Evolutionary conservation across 2,113 vertebrate species (phyloP), one percentile per base, ranked within the genome.

Genomic region (Indri indri): DNA sequence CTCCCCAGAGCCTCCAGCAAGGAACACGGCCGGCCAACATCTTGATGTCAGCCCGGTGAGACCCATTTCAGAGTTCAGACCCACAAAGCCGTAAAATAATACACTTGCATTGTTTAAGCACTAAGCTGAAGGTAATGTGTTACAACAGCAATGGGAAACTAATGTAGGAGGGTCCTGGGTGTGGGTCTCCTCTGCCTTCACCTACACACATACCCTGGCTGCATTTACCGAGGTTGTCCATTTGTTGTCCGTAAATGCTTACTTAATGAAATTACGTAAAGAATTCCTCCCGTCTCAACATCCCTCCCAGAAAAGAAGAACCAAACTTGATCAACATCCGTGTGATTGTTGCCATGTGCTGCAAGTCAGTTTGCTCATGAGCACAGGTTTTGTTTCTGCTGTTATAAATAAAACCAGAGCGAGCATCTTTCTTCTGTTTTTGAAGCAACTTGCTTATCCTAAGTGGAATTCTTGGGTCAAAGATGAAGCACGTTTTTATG

Each of bases 381-480:
- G 65, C 54, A 13, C 27, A 27, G 90, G 30, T 66, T 68, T 76
- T 50, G 59, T 20, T 92, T 83, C 74, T 37, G 50, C 77, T 40
- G 0, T 68, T 70, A 83, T 74, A 96, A 83, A 81, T 22, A 92
- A 96, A 6, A 86, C 85, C 71, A 76, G 54, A 40, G 65, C 61
- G 50, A 92, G 61, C 47, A 80, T 34, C 52, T 71, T 79, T 73
- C 88, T 77, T 65, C 47, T 82, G 77, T 45, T 85, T 94, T 74
- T 40, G 34, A 91, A 87, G 80, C 37, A 37, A 65, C 90, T 74
- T 86, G 77, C 74, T 97, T 94, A 71, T 57, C 66, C 80, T 82
- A 90, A 85, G 94, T 86, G n/a, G 66, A 96, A 95, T 87, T 91
- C 77, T 61, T 63, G 23, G 52, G 85, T 83, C 82, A 82, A 83